phyloP scores from a whole-genome alignment of 2,113 vertebrate genomes.

The Emberiza fucata region DNA sequence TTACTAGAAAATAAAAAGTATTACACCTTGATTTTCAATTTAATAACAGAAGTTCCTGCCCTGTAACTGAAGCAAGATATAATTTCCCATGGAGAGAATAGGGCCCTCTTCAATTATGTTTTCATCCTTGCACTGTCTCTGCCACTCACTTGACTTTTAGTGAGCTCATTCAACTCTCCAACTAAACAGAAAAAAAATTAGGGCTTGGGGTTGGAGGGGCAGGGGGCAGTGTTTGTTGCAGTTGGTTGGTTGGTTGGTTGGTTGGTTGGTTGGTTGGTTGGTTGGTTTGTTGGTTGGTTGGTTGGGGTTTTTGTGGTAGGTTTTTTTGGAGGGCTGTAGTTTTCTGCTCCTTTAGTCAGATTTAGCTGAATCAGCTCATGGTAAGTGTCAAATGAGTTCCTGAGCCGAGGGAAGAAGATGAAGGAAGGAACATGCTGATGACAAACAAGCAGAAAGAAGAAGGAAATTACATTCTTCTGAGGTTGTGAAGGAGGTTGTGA shows the following conservation, averaged over 20 bases:
- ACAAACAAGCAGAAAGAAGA: not conserved
- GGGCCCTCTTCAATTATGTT: not conserved
- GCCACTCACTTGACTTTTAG: not conserved
- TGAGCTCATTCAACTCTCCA: not conserved
- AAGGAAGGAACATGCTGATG: not conserved
- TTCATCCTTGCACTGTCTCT: not conserved
- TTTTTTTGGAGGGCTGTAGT: not conserved
- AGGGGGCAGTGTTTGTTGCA: not conserved
- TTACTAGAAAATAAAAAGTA: not conserved
- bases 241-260: not conserved
- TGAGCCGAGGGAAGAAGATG: not conserved
- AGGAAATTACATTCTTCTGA: not conserved
- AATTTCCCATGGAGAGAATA: not conserved
- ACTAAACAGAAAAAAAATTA: not conserved
- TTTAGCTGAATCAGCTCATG: not conserved
- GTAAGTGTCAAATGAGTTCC: not conserved
- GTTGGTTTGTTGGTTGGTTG: not conserved
- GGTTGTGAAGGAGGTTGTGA: not conserved
- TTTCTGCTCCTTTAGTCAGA: not conserved
- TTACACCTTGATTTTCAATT: not conserved
- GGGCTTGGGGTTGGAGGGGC: no score
- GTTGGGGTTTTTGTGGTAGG: not conserved
- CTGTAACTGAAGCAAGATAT: not conserved
- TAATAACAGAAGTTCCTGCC: not conserved
- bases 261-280: not conserved